A percentile compares a stretch with the other conserved stretches of the same genome.
phyloP scores from a whole-genome alignment of 2,797 vertebrate genomes.

The Tenualosa ilisha region DNA sequence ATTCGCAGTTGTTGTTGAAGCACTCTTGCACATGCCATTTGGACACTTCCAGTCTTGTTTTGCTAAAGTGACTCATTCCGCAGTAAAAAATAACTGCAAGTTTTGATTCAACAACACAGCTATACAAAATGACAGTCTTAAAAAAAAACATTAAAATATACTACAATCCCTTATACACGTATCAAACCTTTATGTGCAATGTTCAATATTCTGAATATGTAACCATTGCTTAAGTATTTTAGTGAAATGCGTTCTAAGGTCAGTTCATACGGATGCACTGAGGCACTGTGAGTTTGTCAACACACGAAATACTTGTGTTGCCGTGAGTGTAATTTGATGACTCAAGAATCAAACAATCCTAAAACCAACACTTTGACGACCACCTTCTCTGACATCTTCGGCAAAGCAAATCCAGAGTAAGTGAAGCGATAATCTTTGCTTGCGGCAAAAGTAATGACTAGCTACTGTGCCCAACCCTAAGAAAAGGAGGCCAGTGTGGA shows the following conservation, averaged over 20 bases:
- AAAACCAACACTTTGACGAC: not conserved
- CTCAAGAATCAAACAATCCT: not conserved
- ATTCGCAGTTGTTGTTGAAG: too few species aligned
- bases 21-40: too few species aligned
- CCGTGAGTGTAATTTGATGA: not conserved
- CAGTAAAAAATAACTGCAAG: not conserved
- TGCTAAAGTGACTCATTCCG: too few species aligned
- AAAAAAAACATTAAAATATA: not conserved
- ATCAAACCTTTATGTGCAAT: not conserved
- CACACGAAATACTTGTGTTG: not conserved
- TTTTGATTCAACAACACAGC: not conserved
- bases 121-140: not conserved
- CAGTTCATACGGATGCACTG: not conserved
- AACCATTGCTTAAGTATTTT: not conserved
- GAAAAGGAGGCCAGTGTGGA: not conserved
- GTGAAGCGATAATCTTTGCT: conserved; percentile 19
- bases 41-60: too few species aligned
- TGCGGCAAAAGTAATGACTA: conserved; percentile 17
- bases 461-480: not conserved
- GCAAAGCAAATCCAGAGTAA: conserved; percentile 19
- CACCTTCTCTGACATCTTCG: conserved; percentile 18
- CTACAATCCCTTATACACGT: not conserved
- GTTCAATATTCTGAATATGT: not conserved
- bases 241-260: not conserved
- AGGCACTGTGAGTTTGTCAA: not conserved